Evolutionary conservation across 2,113 vertebrate species (phyloP).

Genomic region (Halichoeres trimaculatus): DNA sequence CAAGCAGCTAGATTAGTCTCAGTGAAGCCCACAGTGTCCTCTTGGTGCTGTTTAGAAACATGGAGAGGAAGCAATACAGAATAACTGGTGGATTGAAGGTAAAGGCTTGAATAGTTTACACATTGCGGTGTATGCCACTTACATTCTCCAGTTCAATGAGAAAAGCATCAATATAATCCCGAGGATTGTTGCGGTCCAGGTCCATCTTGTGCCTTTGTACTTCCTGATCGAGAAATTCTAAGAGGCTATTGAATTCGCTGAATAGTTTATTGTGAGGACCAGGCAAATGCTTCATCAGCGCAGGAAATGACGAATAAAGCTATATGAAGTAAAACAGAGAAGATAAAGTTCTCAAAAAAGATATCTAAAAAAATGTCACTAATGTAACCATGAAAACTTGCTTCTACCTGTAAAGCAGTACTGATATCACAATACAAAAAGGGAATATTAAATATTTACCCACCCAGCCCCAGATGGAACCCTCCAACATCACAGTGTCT

Average conservation of each 20-base stretch:
- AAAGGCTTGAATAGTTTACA: neutral
- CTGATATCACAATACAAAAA: too few relatives aligned
- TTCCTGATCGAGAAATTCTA: constrained; percentile 66
- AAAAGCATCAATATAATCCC: constrained; percentile 88
- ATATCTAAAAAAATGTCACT: neutral
- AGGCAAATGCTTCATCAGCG: constrained; percentile 83
- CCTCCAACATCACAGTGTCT: constrained; percentile 52
- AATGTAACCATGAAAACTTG: too few relatives aligned
- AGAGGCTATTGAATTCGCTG: constrained; percentile 64
- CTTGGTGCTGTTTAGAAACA: constrained; percentile 31
- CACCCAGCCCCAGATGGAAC: accelerated
- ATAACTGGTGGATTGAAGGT: neutral
- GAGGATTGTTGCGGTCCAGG: constrained; percentile 78
- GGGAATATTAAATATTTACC: too few relatives aligned
- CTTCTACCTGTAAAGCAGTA: too few relatives aligned
- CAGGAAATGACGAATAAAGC: constrained; percentile 85
- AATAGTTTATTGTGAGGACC: constrained; percentile 84
- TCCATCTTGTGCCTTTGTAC: constrained; percentile 83
- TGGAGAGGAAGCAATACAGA: neutral
- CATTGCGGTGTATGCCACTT: neutral
- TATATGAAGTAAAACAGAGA: constrained; percentile 47
- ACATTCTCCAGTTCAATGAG: constrained; percentile 82
- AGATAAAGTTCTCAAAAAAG: neutral
- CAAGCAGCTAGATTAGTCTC: constrained; percentile 87
- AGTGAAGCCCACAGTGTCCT: constrained; percentile 70